Conservation (phyloP, 2,797 vertebrate species). For the Mus minutoides region DNA sequence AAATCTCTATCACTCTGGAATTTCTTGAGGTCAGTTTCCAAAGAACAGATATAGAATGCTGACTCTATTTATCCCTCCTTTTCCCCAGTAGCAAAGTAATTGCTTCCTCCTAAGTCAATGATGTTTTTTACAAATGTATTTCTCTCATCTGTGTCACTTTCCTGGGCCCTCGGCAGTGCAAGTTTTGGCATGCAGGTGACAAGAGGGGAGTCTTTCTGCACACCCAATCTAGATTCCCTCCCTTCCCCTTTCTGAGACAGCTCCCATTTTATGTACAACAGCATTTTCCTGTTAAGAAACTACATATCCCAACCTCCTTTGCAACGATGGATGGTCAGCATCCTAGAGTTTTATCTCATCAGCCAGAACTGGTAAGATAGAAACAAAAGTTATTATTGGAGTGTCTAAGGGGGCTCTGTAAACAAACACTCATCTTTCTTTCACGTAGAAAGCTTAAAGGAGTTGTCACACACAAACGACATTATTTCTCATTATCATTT, state of each 20-base stretch:
- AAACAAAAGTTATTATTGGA: not conserved
- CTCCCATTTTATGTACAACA: not conserved
- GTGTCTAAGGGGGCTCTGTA: not conserved
- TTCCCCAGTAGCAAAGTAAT: not conserved
- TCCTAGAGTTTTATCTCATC: not conserved
- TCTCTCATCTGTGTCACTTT: not conserved
- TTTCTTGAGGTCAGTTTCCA: not conserved
- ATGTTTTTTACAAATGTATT: not conserved
- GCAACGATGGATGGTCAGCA: not conserved
- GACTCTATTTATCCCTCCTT: slow-evolving; percentile 1
- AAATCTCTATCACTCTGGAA: slow-evolving; percentile 1
- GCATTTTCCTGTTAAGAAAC: not conserved
- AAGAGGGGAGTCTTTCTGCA: not conserved
- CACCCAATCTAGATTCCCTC: not conserved
- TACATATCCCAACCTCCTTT: not conserved
- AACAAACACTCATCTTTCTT: not conserved
- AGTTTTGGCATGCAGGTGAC: not conserved
- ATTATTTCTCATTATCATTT: not conserved
- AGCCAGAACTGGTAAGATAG: not conserved
- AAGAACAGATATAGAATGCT: not conserved
- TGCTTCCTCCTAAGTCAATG: not conserved
- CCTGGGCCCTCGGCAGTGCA: not conserved
- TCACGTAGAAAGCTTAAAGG: not conserved
- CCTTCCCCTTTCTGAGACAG: not conserved
- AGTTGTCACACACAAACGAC: not conserved